phyloP scores from a whole-genome alignment of 2,888 invertebrate species.

The Cyclophora punctaria region DNA sequence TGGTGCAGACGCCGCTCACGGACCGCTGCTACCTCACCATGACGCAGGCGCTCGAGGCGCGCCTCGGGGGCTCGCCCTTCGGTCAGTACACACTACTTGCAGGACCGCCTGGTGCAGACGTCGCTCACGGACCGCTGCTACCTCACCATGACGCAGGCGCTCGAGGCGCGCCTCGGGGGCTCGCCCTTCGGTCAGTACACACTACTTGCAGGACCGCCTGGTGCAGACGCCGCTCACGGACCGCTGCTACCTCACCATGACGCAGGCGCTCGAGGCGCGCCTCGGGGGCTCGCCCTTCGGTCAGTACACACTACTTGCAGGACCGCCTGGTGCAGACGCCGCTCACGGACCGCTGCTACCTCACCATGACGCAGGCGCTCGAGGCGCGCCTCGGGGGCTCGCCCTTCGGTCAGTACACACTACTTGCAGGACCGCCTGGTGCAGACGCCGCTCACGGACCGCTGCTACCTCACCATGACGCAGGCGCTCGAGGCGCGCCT shows the following conservation, averaged over 20 bases:
- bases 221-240: constrained; percentile 99
- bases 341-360: constrained; percentile 97
- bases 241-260: constrained; percentile 99
- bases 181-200: constrained; percentile 93
- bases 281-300: constrained; percentile 99
- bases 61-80: constrained; percentile 99
- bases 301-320: constrained; percentile 77
- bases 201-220: constrained; percentile 87
- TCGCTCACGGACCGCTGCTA: constrained; percentile 99
- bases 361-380: constrained; percentile 99
- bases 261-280: constrained; percentile 96
- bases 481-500: constrained; percentile 97
- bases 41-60: constrained; percentile 98
- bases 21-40: constrained; percentile 99
- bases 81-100: constrained; percentile 79
- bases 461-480: constrained; percentile 99
- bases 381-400: constrained; percentile 98
- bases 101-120: constrained; percentile 97
- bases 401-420: constrained; percentile 87
- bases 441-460: constrained; percentile 98
- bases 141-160: constrained; percentile 99
- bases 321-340: constrained; percentile 98
- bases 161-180: constrained; percentile 97
- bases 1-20: constrained; percentile 98
- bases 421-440: constrained; percentile 92